Evolutionary conservation across 2,113 vertebrate species (phyloP), one percentile per base, ranked within the genome.

Genomic region (Spilogale gracilis): DNA sequence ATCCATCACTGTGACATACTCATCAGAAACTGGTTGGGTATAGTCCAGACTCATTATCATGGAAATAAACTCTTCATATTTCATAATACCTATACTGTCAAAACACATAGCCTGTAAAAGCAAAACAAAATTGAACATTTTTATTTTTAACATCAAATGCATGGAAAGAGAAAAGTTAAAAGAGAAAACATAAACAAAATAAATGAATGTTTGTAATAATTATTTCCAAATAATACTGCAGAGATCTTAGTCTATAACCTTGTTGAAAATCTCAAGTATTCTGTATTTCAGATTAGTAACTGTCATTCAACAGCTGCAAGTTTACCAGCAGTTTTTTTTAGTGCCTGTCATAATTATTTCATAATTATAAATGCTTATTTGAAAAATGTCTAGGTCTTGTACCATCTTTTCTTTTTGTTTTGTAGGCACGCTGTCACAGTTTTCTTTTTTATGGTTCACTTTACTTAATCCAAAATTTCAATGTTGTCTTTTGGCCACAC

Each of bases 31-130:
- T 2, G 99, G 98, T 1, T 94, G 45, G 0, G 98, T 85, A 0
- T 89, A 89, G 48, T 99, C 98, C 0, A 60, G 0, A 0, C 5
- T 0, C 0, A 99, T 97, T 80, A 99, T 18, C 58, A 99, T n/a
- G 96, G 98, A 99, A 98, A 99, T 27, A 2, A 98, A 95, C 0
- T 99, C 98, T 99, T 99, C 99, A 93, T 98, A 99, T 98, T 99
- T 97, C 85, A 98, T 98, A 85, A 99, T 92, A 18, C 99, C 99
- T 81, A 99, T 96, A 21, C 97, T 86, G 11, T 99, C 99, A 8
- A 98, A 98, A 23, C 97, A 74, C 43, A 97, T 94, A 32, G 98
- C 97, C 99, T 99, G 4, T 12, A 80, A 91, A 23, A 87, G 43
- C 63, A 97, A 94, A 97, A 79, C 27, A 92, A 84, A 93, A 58